Conservation (phyloP, 2,113 vertebrate species). For the Takifugu bimaculatus region DNA sequence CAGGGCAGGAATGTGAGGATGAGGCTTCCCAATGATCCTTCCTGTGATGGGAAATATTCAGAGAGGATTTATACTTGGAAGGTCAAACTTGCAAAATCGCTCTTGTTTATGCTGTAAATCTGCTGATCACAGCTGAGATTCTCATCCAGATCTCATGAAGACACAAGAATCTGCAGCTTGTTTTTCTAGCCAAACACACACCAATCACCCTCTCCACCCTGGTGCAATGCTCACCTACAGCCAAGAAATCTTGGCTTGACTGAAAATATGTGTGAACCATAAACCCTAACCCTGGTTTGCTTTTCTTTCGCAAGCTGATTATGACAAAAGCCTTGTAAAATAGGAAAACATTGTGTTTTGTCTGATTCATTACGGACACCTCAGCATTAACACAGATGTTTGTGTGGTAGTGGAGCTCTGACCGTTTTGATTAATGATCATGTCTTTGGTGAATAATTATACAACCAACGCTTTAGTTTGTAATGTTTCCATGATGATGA, state of each 20-base stretch:
- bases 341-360: not conserved
- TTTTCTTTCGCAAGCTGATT: too few species aligned
- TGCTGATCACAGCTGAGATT: constrained; percentile 23
- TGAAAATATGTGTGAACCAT: not conserved
- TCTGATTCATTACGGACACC: not conserved
- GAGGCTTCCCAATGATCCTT: constrained; percentile 22
- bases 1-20: constrained; percentile 70
- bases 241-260: not conserved
- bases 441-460: too few species aligned
- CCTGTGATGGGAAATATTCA: constrained; percentile 67
- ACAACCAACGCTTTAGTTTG: too few species aligned
- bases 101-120: constrained; percentile 67
- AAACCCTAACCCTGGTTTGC: not conserved
- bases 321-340: too few species aligned
- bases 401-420: too few species aligned
- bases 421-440: too few species aligned
- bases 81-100: constrained; percentile 60
- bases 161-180: constrained; percentile 20
- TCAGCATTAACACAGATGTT: too few species aligned
- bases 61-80: constrained; percentile 70
- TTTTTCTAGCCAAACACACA: constrained; percentile 1
- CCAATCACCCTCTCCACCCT: not conserved
- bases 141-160: constrained; percentile 6
- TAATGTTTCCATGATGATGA: too few species aligned
- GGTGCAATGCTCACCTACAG: not conserved